Percentiles rank a stretch among this genome's conserved stretches.
These are phyloP conservation scores for Amblyjoppa fuscipennis DNA, from an alignment of 2,888 invertebrate genomes.

Conservation along the genomic window DNA sequence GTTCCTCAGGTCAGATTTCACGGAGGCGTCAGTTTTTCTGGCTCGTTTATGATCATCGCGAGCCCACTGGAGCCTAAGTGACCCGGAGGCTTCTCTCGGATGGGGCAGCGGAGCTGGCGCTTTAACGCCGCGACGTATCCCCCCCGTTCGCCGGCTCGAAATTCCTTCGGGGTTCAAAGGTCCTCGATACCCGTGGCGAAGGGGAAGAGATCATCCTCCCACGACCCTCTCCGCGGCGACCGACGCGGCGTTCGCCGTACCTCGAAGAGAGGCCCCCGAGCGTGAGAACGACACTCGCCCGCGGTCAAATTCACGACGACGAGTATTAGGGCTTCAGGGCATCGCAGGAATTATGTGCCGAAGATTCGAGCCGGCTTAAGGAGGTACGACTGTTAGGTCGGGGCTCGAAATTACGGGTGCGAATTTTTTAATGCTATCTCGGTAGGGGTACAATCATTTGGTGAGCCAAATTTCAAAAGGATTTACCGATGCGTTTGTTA, in stretches of 20 bases:
- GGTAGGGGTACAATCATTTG: no score
- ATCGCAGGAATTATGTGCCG: conserved; percentile 60
- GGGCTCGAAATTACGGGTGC: no score
- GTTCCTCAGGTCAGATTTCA: conserved; percentile 28
- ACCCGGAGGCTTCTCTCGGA: conserved; percentile 18
- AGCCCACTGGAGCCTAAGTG: conserved; percentile 22
- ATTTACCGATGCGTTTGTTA: no score
- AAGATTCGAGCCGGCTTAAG: conserved; percentile 10
- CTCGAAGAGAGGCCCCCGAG: conserved; percentile 55
- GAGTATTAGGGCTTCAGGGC: conserved; percentile 80
- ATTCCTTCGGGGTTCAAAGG: conserved; percentile 80
- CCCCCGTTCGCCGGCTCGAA: conserved; percentile 69
- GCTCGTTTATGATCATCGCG: conserved; percentile 19
- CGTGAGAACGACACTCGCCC: conserved; percentile 81
- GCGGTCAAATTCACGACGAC: conserved; percentile 78
- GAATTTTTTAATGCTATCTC: not conserved
- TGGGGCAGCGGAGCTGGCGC: conserved; percentile 7
- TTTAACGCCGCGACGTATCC: conserved; percentile 52
- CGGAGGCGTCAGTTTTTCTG: conserved; percentile 18
- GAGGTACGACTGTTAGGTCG: no score
- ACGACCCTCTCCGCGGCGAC: conserved; percentile 76
- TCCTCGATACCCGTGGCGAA: conserved; percentile 63
- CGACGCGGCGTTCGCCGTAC: conserved; percentile 30
- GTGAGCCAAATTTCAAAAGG: no score
- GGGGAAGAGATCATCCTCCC: conserved; percentile 75